Base-by-base conservation (phyloP, 2,888 invertebrate genomes). In the Seladonia tumulorum region DNA sequence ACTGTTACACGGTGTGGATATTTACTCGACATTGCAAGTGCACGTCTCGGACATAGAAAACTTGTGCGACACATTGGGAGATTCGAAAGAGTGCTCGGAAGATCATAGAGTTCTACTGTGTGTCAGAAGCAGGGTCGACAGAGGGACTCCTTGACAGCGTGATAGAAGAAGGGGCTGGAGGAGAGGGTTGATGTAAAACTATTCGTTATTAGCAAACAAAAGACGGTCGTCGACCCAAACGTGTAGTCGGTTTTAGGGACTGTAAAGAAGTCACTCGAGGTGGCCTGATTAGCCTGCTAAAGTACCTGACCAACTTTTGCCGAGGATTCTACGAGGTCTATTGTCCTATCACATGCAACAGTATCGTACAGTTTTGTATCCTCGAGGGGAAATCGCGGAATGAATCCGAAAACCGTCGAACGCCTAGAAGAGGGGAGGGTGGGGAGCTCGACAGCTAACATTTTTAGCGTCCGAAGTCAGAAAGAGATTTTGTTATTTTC, bases 21-120 rank as follows among this genome's bases (percentile, higher is more conserved):
- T 87, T 90, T 89, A 90, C 83, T 90, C 86, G 88, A 74, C 83
- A 89, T 85, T 85, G 85, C 78, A 79, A 88, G 89, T 90, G 89
- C 88, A 78, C 68, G 75, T 74, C 72, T 77, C 86, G 73, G 84
- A 68, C 22, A 42, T 68, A 68, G 49, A 83, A 86, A 81, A 87
- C 66, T 85, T 90, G 91, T 92, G 92, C 92, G 81, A 87, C 87
- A 91, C 81, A 87, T 66, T 35, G 53, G 79, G 60, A 75, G 63
- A 77, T 76, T 88, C 78, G 86, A 89, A 85, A 90, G 88, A 87
- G 89, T 90, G 87, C 86, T 81, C 83, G 83, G 86, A 87, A 90
- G 80, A 89, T 85, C n/a, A 73, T 82, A 79, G 82, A 83, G 60
- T 66, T 85, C 85, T 85, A 90, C 77, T 88, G 77, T 85, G 85